Evolutionary conservation across 2,113 vertebrate species (phyloP), one percentile per base, ranked within the genome.

Genomic region (Bolborhynchus lineola): DNA sequence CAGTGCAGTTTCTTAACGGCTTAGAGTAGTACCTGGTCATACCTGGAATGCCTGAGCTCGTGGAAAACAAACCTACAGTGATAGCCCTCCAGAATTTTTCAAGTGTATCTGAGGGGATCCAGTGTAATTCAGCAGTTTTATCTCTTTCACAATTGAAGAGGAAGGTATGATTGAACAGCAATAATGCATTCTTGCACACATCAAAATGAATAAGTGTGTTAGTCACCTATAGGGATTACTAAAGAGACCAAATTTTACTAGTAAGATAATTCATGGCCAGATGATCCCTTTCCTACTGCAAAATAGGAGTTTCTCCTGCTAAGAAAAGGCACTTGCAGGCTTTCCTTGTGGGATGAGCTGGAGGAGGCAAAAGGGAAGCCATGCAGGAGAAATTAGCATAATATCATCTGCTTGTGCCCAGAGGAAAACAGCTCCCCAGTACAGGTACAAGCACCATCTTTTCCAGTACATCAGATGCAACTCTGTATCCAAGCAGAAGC

Each of bases 91-190:
- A 75, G 44, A 70, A 14, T 18, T 17, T 72, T 75, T n/a, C 4
- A 71, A 52, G 3, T 49, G 9, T 49, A 14, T 67, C 59, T 86
- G 81, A 87, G 37, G n/a, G 57, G 20, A 67, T n/a, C n/a, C n/a
- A 33, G 12, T 49, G 8, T 50, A 80, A 21, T 4, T 20, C 14
- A 92, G 60, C 16, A 88, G 64, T 37, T 82, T 15, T 1, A 7
- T 7, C 15, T 19, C 19, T 70, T 89, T 39, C 5, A 63, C 39
- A 71, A 5, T 21, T 72, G 8, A 83, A 44, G 86, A 71, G 31
- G 60, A 97, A 98, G 97, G 98, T 97, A 98, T 97, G 95, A 98
- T 98, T 98, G 97, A 98, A 98, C 69, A 96, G 94, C 98, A 98
- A 98, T 98, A 97, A 98, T 98, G 98, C 97, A 92, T 71, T 92